Base-by-base conservation (phyloP, 1,140 invertebrate genomes). In the Caenorhabditis remanei region DNA sequence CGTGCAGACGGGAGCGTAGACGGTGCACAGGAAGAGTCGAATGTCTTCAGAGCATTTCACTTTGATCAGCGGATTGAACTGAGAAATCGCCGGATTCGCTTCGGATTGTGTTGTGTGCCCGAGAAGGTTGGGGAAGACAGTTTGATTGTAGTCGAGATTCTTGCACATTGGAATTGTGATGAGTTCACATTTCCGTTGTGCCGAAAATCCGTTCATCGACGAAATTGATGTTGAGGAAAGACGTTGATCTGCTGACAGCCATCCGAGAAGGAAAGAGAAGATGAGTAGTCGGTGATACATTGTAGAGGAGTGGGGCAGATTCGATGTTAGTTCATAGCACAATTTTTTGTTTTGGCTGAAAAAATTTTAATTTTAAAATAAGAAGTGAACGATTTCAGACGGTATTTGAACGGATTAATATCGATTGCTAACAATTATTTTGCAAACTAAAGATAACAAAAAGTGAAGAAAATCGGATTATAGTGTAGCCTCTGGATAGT, bases 21-120 rank as follows among this genome's bases (percentile, higher is more conserved):
- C 95, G 0, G 97, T 96, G 94, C 98, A 99, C 24, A 99, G 93
- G 93, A 99, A 99, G 88, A 99, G 96, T 92, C 97, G 96, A 48
- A 99, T 93, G 93, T 99, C 96, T 0, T 96, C 95, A 88, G 96
- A 98, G 93, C 98, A 99, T 89, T 97, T 95, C 6, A 98, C 95
- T 94, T 99, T 98, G 1, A 99, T 96, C n/a, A 99, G 93, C 4
- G 98, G 97, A 85, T 96, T 96, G 92, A 97, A 99, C 92, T 97
- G 96, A 92, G 98, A 96, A 0, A 99, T 95, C 90, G 98, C 97
- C 82, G 96, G 93, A 1, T 96, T 97, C 24, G 98, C 98, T 90
- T 99, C 97, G 90, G 98, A 96, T 93, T 99, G 97, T 90, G 96
- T 97, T 50, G 95, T 95, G 91, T 99, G 98, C 84, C 96, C 95